Evolutionary conservation across 1,140 invertebrate species (phyloP).

Genomic region (Drosophila busckii): DNA sequence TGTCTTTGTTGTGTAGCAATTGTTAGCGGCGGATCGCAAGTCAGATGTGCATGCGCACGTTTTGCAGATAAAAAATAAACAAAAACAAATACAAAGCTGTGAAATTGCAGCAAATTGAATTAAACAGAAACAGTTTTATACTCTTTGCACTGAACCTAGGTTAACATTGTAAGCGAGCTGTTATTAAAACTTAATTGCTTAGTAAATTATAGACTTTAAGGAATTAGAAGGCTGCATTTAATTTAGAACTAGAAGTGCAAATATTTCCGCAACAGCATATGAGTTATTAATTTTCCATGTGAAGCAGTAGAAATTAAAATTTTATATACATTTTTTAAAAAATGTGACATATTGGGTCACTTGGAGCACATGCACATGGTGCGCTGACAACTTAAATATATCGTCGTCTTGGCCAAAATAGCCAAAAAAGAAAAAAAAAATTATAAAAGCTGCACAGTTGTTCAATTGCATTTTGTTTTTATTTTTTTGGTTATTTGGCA

Average conservation of each 20-base stretch:
- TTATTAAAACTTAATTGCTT: too few species aligned
- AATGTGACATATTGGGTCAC: neutral
- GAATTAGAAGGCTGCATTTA: too few species aligned
- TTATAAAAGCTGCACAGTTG: constrained; percentile 3
- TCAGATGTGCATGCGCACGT: constrained; percentile 24
- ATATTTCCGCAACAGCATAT: too few species aligned
- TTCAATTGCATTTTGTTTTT: constrained; percentile 17
- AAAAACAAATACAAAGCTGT: neutral
- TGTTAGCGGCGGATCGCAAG: constrained; percentile 5
- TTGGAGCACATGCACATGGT: constrained; percentile 3
- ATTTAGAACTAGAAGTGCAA: too few species aligned
- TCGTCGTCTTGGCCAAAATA: constrained; percentile 19
- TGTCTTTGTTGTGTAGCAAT: constrained; percentile 8
- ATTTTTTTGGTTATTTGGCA: constrained; percentile 12
- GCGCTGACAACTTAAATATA: constrained; percentile 22
- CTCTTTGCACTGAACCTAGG: neutral
- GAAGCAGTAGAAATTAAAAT: too few species aligned
- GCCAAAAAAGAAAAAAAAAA: constrained; percentile 18
- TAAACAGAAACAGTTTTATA: constrained; percentile 1
- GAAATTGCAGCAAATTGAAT: neutral
- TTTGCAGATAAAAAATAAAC: constrained; percentile 18
- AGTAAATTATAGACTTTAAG: neutral
- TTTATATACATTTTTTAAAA: too few species aligned
- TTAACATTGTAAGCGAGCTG: too few species aligned
- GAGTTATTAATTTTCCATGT: too few species aligned